Evolutionary conservation across 2,797 vertebrate genomes (phyloP).

Genomic region (Peromyscus aztecus): DNA sequence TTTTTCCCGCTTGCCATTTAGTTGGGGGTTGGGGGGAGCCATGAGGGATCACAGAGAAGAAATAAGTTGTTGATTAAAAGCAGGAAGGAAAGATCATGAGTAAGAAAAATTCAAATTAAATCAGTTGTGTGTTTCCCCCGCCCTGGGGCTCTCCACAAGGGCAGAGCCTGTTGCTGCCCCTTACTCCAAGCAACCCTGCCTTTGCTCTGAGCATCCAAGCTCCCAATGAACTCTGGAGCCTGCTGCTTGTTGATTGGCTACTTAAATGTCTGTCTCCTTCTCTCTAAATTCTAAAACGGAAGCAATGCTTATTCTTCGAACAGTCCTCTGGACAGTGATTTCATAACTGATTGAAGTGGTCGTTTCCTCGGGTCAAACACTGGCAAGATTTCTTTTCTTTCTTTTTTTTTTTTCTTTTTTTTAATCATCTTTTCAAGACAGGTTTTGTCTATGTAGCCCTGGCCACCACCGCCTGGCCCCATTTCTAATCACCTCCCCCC

Average conservation of each 20-base stretch:
- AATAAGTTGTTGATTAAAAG: constrained; percentile 36
- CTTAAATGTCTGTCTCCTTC: neutral
- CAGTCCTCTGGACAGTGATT: neutral
- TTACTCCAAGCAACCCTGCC: rapidly evolving
- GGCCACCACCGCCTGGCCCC: neutral
- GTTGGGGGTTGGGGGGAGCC: neutral
- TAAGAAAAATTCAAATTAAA: neutral
- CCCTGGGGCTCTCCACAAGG: neutral
- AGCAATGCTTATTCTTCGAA: neutral
- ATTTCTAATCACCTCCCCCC: neutral
- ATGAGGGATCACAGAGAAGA: neutral
- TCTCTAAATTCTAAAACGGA: constrained; percentile 22
- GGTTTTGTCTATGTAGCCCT: neutral
- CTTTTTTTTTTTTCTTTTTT: neutral
- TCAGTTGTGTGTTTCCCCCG: neutral
- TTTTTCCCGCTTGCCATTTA: neutral
- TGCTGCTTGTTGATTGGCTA: neutral
- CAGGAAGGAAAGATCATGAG: neutral
- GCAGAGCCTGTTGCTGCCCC: neutral
- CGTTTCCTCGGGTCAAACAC: constrained; percentile 1
- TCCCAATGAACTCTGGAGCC: neutral
- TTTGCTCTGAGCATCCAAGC: neutral
- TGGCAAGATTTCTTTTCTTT: constrained; percentile 18
- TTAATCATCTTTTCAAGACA: neutral
- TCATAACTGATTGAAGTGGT: neutral